Conservation (phyloP, 2,113 vertebrate genomes). For the Siniperca knerii region DNA sequence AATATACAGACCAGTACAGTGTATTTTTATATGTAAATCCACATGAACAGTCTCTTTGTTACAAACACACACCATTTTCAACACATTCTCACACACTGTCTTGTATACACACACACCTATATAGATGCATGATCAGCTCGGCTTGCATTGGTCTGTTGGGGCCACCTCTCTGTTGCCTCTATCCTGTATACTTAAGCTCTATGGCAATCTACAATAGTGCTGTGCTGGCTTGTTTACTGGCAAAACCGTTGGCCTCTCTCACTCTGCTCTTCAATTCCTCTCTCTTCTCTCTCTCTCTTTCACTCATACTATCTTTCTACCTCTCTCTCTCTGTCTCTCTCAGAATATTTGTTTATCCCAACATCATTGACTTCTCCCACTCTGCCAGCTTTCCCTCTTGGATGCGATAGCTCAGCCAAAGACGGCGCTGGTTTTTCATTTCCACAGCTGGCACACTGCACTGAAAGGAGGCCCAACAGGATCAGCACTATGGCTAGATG, state of each 20-base stretch:
- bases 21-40: neutral
- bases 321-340: conserved; percentile 16
- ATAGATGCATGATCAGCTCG: conserved; percentile 67
- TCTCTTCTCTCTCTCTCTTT: neutral
- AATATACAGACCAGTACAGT: neutral
- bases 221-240: conserved; percentile 75
- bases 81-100: neutral
- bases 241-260: conserved; percentile 66
- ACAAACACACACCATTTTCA: neutral
- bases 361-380: conserved; percentile 66
- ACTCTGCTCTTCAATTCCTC: conserved; percentile 39
- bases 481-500: conserved; percentile 44
- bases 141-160: conserved; percentile 57
- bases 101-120: conserved; percentile 15
- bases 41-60: neutral
- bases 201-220: conserved; percentile 74
- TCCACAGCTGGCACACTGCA: conserved; percentile 60
- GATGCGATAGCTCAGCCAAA: conserved; percentile 48
- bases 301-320: neutral
- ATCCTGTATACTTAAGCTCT: conserved; percentile 71
- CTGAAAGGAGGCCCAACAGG: conserved; percentile 37
- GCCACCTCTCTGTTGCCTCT: conserved; percentile 62
- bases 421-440: conserved; percentile 66
- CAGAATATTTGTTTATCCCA: conserved; percentile 67
- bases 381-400: conserved; percentile 50